phyloP scores from a whole-genome alignment of 2,113 vertebrate species.

The Sphaerodactylus townsendi region DNA sequence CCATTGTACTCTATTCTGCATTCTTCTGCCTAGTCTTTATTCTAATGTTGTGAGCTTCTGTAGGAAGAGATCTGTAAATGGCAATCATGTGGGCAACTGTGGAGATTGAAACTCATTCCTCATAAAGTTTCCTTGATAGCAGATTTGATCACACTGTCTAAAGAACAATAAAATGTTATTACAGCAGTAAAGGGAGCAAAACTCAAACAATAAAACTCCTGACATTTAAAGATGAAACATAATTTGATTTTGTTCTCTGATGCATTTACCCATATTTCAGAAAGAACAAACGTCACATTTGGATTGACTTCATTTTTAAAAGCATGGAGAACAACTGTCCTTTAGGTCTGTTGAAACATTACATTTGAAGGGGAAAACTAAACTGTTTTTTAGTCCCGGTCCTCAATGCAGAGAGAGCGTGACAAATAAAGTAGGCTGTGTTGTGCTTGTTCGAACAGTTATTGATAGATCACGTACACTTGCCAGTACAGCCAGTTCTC shows the following conservation, averaged over 20 bases:
- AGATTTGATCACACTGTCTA: not conserved
- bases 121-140: not conserved
- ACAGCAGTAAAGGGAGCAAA: not conserved
- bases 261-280: not conserved
- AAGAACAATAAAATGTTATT: not conserved
- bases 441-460: not conserved
- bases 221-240: not conserved
- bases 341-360: not conserved
- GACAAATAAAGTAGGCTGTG: not conserved
- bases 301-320: not conserved
- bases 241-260: not conserved
- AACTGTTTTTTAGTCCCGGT: not conserved
- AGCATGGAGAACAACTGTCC: not conserved
- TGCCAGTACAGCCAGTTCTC: not conserved
- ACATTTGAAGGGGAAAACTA: not conserved
- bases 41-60: not conserved
- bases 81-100: not conserved
- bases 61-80: not conserved
- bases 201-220: not conserved
- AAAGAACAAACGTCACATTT: constrained; percentile 3
- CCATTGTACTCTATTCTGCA: not conserved
- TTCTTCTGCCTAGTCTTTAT: not conserved
- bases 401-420: not conserved
- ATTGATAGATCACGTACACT: not conserved
- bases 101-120: not conserved